Evolutionary conservation across 53 echinoderm and acorn worm genomes (phyloP).

Genomic region (Holothuria leucospilota): DNA sequence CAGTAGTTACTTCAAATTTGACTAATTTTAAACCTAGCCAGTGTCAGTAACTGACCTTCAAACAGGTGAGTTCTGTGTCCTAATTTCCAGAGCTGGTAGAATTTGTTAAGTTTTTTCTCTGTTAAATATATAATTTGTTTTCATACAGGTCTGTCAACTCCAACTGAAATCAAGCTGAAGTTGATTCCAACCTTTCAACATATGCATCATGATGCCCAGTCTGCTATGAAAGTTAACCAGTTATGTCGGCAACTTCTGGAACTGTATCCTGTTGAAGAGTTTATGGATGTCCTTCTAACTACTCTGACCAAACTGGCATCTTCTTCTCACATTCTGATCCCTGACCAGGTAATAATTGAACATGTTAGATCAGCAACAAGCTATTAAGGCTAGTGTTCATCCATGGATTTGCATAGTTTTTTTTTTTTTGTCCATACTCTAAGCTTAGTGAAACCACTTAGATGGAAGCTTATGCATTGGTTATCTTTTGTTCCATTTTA

Average conservation of each 20-base stretch:
- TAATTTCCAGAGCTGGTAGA: too few species aligned
- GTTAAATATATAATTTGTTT: not conserved
- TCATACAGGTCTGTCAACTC: slow-evolving; percentile 80
- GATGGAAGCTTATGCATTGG: too few species aligned
- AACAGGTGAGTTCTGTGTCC: too few species aligned
- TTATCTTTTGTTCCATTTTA: too few species aligned
- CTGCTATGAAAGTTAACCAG: slow-evolving; percentile 75
- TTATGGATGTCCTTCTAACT: slow-evolving; percentile 78
- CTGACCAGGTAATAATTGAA: slow-evolving; percentile 77
- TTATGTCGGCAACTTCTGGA: slow-evolving; percentile 86
- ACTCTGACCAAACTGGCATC: slow-evolving; percentile 89
- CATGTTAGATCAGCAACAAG: not conserved
- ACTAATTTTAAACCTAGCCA: too few species aligned
- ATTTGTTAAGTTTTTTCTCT: too few species aligned
- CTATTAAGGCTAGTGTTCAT: not conserved
- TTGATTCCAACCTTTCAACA: slow-evolving; percentile 94
- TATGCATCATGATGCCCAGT: slow-evolving; percentile 95
- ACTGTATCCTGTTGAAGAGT: slow-evolving; percentile 88
- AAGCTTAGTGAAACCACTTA: too few species aligned
- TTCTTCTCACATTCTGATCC: slow-evolving; percentile 87
- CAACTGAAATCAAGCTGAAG: slow-evolving; percentile 95
- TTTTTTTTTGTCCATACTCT: too few species aligned
- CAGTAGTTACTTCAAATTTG: too few species aligned
- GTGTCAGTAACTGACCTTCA: too few species aligned
- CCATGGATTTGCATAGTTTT: too few species aligned